Base-by-base conservation (phyloP, 2,888 invertebrate species). In the Ormyrus rosae region DNA sequence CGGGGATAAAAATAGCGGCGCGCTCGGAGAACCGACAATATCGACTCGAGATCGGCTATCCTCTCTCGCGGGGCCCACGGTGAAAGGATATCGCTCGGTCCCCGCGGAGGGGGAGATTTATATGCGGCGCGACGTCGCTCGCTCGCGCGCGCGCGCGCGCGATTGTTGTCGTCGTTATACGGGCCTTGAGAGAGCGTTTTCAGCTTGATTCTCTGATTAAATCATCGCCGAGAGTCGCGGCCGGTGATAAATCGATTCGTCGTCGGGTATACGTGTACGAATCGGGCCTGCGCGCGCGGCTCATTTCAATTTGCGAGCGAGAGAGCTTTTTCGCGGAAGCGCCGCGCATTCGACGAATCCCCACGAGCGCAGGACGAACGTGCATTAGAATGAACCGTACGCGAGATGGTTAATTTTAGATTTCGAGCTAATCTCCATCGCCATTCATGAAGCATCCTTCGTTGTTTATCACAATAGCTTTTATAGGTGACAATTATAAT, bases 181-280 rank as follows among this genome's bases (percentile, higher is more conserved):
- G 61, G 46, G 13, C 63, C 19, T 51, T 51, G 46, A 72, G 55
- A 63, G 61, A 13, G 63, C 50, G 51, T 19, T 19, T 19, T 19
- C 8, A 51, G 6, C 13, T 69, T n/a, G 67, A 75, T 68, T 75
- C 68, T 53, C 61, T 48, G 50, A 69, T 69, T 69, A 76, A 69
- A 69, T 53, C 48, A 76, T 71, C 70, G 70, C 9, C 19, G 58
- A 10, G 13, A 9, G 58, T 45, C 19, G 19, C 19, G 1, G 5
- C 51, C 53, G 61, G 69, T 64, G 61, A 69, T 67, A 70, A 68
- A 77, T 69, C 63, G 61, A 77, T 70, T 69, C 50, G 34, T 70
- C 51, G 19, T 19, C 19, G 19, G 19, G 19, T 19, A 19, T 19
- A 19, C 1, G 2, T 1, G 19, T 19, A 19, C 19, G 19, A 19